A percentile compares a stretch with the other conserved stretches of the same genome.
Conservation (phyloP, 1,140 invertebrate genomes). For the Drosophila elegans region DNA sequence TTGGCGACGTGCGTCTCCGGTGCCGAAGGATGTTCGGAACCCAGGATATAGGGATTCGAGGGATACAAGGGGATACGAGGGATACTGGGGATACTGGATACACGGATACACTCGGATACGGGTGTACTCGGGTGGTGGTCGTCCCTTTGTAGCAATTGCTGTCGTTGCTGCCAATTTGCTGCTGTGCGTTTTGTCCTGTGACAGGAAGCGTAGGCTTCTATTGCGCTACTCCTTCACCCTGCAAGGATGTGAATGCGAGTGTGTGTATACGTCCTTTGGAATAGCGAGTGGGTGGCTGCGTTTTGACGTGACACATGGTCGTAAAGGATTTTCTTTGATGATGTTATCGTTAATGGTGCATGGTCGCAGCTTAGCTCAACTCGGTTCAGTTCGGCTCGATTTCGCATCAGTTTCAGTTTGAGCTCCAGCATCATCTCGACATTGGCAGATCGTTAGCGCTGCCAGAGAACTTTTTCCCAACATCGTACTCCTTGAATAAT, state of each 20-base stretch:
- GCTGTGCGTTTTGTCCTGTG: slow-evolving; percentile 58
- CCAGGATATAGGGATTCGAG: slow-evolving; percentile 4
- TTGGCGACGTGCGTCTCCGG: slow-evolving; percentile 54
- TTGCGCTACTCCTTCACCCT: slow-evolving; percentile 40
- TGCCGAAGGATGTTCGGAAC: slow-evolving; percentile 30
- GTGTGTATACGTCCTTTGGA: slow-evolving; percentile 17
- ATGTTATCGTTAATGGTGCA: slow-evolving; percentile 76
- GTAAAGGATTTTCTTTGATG: slow-evolving; percentile 83
- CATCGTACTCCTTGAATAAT: slow-evolving; percentile 63
- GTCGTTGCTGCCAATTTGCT: slow-evolving; percentile 55
- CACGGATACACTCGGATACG: background rate
- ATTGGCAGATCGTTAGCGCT: slow-evolving; percentile 63
- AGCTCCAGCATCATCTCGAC: slow-evolving; percentile 15
- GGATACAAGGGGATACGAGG: background rate
- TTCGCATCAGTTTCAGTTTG: slow-evolving; percentile 46
- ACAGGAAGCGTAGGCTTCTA: slow-evolving; percentile 65
- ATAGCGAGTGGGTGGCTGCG: slow-evolving; percentile 6
- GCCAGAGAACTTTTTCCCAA: slow-evolving; percentile 29
- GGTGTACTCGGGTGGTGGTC: no score
- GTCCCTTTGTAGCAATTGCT: slow-evolving; percentile 68
- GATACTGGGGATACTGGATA: background rate
- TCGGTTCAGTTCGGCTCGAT: slow-evolving; percentile 26
- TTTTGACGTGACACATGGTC: slow-evolving; percentile 65
- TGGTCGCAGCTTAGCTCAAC: slow-evolving; percentile 42
- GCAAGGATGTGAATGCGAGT: background rate